Conservation (phyloP, 1,140 invertebrate species). For the Thalassaphorura encarpata region DNA sequence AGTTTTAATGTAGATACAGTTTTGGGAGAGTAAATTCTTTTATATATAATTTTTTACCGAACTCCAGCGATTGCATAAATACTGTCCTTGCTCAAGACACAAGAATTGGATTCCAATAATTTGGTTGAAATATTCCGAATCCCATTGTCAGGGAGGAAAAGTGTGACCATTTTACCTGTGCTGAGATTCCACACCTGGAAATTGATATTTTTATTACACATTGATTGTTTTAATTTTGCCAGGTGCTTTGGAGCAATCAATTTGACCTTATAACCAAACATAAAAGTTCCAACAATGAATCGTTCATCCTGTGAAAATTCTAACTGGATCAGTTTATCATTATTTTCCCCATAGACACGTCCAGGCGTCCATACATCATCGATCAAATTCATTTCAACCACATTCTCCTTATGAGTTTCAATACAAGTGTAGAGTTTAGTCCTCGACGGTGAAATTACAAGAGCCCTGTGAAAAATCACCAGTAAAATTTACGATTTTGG, state of each 20-base stretch:
- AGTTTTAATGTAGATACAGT: neutral
- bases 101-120: constrained; percentile 75
- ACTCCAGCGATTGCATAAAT: constrained; percentile 92
- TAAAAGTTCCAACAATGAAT: constrained; percentile 42
- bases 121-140: constrained; percentile 86
- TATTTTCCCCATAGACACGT: constrained; percentile 39
- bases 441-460: constrained; percentile 33
- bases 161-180: constrained; percentile 46
- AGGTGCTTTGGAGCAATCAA: neutral
- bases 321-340: constrained; percentile 40
- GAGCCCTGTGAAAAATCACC: constrained; percentile 8
- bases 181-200: constrained; percentile 39
- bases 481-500: neutral
- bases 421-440: constrained; percentile 38
- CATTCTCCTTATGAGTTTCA: constrained; percentile 28
- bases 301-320: constrained; percentile 41
- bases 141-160: constrained; percentile 68
- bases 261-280: constrained; percentile 39
- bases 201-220: constrained; percentile 18
- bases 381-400: constrained; percentile 26
- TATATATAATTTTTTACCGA: constrained; percentile 42
- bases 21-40: neutral
- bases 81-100: constrained; percentile 78
- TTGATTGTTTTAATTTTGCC: neutral
- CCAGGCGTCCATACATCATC: constrained; percentile 39